phyloP scores from a whole-genome alignment of 2,797 vertebrate genomes.

The Micropoecilia bifurca region DNA sequence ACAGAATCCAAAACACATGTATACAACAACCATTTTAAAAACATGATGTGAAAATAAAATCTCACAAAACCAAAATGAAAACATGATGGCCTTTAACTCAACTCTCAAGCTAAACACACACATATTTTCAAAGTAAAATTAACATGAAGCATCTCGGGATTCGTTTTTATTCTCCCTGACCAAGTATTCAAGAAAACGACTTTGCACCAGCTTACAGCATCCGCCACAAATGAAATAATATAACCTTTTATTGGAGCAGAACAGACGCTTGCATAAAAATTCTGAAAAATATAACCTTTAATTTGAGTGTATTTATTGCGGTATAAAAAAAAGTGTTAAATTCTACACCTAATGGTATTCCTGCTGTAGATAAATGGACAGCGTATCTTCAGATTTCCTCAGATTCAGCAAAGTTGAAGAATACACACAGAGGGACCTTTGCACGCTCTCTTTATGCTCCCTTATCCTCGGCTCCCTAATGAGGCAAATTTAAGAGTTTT shows the following conservation, averaged over 20 bases:
- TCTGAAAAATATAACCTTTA: neutral
- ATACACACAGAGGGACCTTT: neutral
- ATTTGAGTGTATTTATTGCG: neutral
- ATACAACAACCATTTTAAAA: neutral
- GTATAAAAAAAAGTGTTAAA: neutral
- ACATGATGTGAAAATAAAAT: neutral
- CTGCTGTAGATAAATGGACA: neutral
- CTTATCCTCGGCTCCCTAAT: neutral
- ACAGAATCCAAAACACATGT: neutral
- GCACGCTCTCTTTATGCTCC: neutral
- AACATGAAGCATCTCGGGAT: neutral
- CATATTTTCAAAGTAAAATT: neutral
- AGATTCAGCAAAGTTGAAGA: neutral
- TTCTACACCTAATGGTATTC: neutral
- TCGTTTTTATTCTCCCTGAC: neutral
- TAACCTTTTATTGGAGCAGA: neutral
- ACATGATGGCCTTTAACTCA: neutral
- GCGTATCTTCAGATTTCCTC: neutral
- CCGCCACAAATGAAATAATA: neutral
- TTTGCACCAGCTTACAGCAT: neutral
- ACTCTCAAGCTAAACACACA: neutral
- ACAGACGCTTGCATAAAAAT: neutral
- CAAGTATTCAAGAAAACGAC: neutral
- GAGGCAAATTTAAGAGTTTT: neutral
- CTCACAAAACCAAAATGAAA: neutral